Evolutionary conservation across 1,140 invertebrate genomes (phyloP), one percentile per base, ranked within the genome.

Genomic region (Catajapyx aquilonaris): DNA sequence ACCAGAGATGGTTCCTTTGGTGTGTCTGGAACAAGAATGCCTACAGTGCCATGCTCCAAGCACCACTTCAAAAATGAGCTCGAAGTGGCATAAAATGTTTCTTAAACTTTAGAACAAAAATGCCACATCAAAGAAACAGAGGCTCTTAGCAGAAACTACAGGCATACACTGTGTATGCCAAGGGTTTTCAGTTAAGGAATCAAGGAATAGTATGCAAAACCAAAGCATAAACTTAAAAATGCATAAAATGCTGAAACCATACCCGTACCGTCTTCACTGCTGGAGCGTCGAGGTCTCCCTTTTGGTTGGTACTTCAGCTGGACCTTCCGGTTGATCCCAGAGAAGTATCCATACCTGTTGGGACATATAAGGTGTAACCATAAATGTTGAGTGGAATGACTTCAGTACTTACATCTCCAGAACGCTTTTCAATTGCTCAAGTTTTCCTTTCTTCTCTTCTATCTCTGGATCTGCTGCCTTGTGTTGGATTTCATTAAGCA

Each of bases 291-390:
- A 10, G 88, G 87, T 41, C 86, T 68, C 2, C 90, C 90, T 49
- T 85, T 76, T 3, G 93, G 94, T 59, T 97, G 88, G 60, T 98
- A 98, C 60, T 99, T 99, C 68, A 99, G 78, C 66, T 99, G 95
- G 25, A 99, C 90, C 65, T 99, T 99, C 33, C 95, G 73, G 69
- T 99, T 99, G 44, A 99, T 99, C 13, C 95, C 95, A 28, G 91
- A 97, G 62, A 99, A 99, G 62, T 98, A 91, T 0, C 95, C 94
- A 61, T 99, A 95, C 86, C 86, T 91, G 48, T 42, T 22, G 45
- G 53, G 35, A 41, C 46, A 41, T 35, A 38, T 19, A 31, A 7
- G 20, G n/a, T 31, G 25, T 5, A 41, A 37, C 9, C 40, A 18
- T 31, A 15, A 13, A 20, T 41, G 21, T 35, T 35, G n/a, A 51